A percentile compares a stretch with the other conserved stretches of the same genome.
These are phyloP conservation scores for Drosophila arizonae DNA, from an alignment of 1,140 invertebrate genomes.

Conservation along the genomic window DNA sequence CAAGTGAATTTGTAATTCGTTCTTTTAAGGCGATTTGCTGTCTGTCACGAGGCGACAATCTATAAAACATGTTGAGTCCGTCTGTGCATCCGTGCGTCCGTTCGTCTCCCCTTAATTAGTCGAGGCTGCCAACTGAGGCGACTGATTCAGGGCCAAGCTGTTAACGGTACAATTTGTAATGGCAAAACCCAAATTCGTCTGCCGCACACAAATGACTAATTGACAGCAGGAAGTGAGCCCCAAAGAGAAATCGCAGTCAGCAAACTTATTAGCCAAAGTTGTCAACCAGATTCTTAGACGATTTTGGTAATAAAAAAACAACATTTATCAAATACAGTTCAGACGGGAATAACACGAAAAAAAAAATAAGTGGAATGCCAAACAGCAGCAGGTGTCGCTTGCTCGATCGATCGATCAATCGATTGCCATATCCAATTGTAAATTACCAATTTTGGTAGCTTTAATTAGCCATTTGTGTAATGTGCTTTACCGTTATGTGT, in stretches of 20 bases:
- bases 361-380: conserved; percentile 49
- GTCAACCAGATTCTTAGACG: conserved; percentile 40
- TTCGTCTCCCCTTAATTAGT: conserved; percentile 47
- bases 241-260: conserved; percentile 28
- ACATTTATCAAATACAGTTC: conserved; percentile 6
- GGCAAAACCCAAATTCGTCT: conserved; percentile 23
- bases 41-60: conserved; percentile 59
- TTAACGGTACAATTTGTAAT: conserved; percentile 46
- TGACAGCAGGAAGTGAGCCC: conserved; percentile 27
- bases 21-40: conserved; percentile 70
- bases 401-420: conserved; percentile 19
- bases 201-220: conserved; percentile 33
- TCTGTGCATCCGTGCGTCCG: too few relatives aligned
- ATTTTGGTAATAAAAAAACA: conserved; percentile 53
- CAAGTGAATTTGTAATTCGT: conserved; percentile 35
- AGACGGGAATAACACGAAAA: conserved; percentile 8
- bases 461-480: conserved; percentile 68
- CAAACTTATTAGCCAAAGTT: conserved; percentile 16
- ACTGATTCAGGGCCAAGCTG: conserved; percentile 10
- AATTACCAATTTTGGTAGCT: conserved; percentile 68
- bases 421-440: conserved; percentile 46
- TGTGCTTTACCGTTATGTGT: conserved; percentile 37
- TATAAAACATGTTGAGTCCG: conserved; percentile 53
- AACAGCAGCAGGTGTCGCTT: conserved; percentile 53
- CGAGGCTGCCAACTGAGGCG: conserved; percentile 7